Base-by-base conservation (phyloP, 2,888 invertebrate genomes). In the Latrodectus hesperus region DNA sequence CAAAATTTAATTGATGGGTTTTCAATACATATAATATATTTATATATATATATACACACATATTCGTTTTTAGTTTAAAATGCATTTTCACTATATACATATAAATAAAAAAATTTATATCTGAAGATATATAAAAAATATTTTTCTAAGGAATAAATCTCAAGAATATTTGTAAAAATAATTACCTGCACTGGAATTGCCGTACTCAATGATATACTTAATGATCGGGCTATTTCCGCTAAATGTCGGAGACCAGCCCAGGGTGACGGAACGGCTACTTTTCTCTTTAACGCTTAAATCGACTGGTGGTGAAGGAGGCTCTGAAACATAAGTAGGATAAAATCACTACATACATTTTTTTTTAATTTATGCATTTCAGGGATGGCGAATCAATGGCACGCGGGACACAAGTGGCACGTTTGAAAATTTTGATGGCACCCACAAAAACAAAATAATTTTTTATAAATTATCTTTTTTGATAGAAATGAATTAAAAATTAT, bases 111-210 rank as follows among this genome's bases (percentile, higher is more conserved):
- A 55, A 2, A 38, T 38, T 1, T 4, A 3, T 38, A 3, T 38
- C 6, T 6, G 6, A 38, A 38, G 4, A 55, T 55, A 55, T 55
- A 9, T 14, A 10, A 55, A 10, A 55, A 4, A 55, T 55, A 55
- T 9, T 55, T 55, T 10, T 55, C 60, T 17, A 8, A 60, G 8
- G n/a, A 60, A 60, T 60, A 10, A 60, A 60, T 10, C 5, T 60
- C 60, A 6, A 11, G n/a, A 60, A 16, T 60, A 10, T 60, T 60
- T 60, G 0, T 16, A 60, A 6, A 10, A 60, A 16, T 60, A 10
- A 55, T 60, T 73, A 75, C 89, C 81, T 70, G 55, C 26, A 6
- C 60, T 81, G 0, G 84, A 88, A 68, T 91, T 91, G 60, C 91
- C 91, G 65, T 86, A 86, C 10, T 89, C 78, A 2, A 90, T 64